phyloP scores from a whole-genome alignment of 2,888 invertebrate genomes.

The Meliscaeva auricollis region DNA sequence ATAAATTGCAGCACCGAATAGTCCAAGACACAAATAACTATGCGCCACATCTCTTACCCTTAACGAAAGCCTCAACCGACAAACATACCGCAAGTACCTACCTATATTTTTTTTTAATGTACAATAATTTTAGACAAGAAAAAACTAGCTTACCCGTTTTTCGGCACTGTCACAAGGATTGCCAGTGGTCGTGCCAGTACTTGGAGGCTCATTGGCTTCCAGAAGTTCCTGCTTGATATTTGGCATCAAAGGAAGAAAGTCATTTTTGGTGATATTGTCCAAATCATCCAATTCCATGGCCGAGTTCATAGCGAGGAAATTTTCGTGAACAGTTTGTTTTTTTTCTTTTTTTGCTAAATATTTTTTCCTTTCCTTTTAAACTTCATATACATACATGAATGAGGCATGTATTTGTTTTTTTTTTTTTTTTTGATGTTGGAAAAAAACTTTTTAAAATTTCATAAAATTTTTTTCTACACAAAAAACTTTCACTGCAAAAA shows the following conservation, averaged over 20 bases:
- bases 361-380: slow-evolving; percentile 46
- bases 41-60: slow-evolving; percentile 13
- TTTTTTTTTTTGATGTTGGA: slow-evolving; percentile 5
- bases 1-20: background rate
- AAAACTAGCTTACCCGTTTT: slow-evolving; percentile 82
- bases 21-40: slow-evolving; percentile 5
- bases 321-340: slow-evolving; percentile 51
- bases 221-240: slow-evolving; percentile 83
- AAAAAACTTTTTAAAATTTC: slow-evolving; percentile 18
- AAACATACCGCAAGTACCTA: slow-evolving; percentile 11
- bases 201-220: slow-evolving; percentile 80
- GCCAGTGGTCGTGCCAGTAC: slow-evolving; percentile 79
- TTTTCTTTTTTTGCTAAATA: slow-evolving; percentile 41
- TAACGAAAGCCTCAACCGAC: background rate
- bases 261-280: slow-evolving; percentile 83
- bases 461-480: slow-evolving; percentile 31
- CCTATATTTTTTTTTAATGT: background rate
- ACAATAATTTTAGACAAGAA: background rate
- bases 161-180: slow-evolving; percentile 84
- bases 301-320: slow-evolving; percentile 71
- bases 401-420: slow-evolving; percentile 32
- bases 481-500: slow-evolving; percentile 72
- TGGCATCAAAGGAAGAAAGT: slow-evolving; percentile 82
- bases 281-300: slow-evolving; percentile 83
- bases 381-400: slow-evolving; percentile 49